Evolutionary conservation across 2,888 invertebrate species (phyloP).

Genomic region (Brachypalpus laphriformis): DNA sequence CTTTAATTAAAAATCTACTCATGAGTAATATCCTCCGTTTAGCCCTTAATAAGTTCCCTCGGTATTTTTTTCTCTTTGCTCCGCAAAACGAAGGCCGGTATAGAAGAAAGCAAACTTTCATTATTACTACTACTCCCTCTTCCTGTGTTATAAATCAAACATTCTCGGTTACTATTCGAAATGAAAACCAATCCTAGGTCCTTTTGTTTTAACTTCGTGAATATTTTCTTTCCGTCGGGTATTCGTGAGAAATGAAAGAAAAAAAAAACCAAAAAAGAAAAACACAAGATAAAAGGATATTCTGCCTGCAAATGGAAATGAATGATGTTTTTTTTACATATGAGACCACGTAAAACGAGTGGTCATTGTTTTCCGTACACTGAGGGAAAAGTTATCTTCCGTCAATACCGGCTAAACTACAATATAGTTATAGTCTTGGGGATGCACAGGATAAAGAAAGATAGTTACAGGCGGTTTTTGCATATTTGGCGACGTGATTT

Average conservation of each 20-base stretch:
- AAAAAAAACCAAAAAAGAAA: not conserved
- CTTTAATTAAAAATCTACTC: constrained; percentile 64
- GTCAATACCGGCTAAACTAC: too few relatives aligned
- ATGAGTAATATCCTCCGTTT: constrained; percentile 54
- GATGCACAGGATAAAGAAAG: too few relatives aligned
- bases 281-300: constrained; percentile 5
- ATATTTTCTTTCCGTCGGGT: constrained; percentile 19
- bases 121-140: constrained; percentile 42
- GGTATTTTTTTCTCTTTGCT: not conserved
- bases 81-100: not conserved
- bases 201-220: constrained; percentile 47
- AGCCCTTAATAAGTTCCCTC: constrained; percentile 55
- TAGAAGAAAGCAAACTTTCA: constrained; percentile 57
- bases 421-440: too few relatives aligned
- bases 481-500: too few relatives aligned
- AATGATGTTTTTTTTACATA: constrained; percentile 14
- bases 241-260: constrained; percentile 33
- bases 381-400: not conserved
- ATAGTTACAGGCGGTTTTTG: too few relatives aligned
- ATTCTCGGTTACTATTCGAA: constrained; percentile 35
- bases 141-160: constrained; percentile 57
- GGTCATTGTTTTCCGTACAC: not conserved
- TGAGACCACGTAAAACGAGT: not conserved
- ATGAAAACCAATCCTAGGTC: constrained; percentile 46
- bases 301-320: not conserved